Evolutionary conservation across 2,113 vertebrate genomes (phyloP), one percentile per base, ranked within the genome.

Genomic region (Anthoscopus minutus): DNA sequence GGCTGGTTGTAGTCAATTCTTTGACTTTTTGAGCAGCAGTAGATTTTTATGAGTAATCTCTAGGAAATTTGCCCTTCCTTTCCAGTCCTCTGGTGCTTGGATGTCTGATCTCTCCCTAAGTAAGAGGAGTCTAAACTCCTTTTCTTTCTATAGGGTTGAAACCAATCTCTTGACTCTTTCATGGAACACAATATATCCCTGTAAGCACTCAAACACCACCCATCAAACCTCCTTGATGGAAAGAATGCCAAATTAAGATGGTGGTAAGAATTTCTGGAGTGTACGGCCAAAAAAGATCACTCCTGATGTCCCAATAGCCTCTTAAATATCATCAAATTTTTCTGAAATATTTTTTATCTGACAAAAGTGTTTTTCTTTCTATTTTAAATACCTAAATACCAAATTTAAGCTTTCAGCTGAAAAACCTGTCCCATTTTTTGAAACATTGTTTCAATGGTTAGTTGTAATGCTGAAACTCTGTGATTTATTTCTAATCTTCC

Each of bases 51-150:
- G 13, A 28, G 17, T 17, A 21, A 4, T 44, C 4, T 61, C 45
- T 47, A 53, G 58, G 24, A 92, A 56, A 76, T 33, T 24, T 20
- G 7, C 2, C 28, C 16, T 45, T 89, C 47, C 53, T 56, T 74
- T 80, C 40, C 25, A 73, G 0, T 7, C 4, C 7, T 42, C 20
- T 79, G 37, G 19, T 6, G 4, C 18, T 42, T 47, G 3, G 13
- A 40, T 2, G 0, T 30, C 31, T 82, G 19, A 20, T 77, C 6
- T 20, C 31, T 45, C 20, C 20, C 13, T 33, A 53, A 8, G 7
- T 17, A 87, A 57, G 10, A 54, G 25, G 31, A 65, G 15, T 11
- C 28, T 65, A 16, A 11, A 24, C 3, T 28, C 10, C 4, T 53
- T 81, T 65, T 65, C 23, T 30, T 80, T 86, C 25, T 18, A 50